Evolutionary conservation across 2,888 invertebrate genomes (phyloP), one percentile per base, ranked within the genome.

Genomic region (Eupithecia vulgata): DNA sequence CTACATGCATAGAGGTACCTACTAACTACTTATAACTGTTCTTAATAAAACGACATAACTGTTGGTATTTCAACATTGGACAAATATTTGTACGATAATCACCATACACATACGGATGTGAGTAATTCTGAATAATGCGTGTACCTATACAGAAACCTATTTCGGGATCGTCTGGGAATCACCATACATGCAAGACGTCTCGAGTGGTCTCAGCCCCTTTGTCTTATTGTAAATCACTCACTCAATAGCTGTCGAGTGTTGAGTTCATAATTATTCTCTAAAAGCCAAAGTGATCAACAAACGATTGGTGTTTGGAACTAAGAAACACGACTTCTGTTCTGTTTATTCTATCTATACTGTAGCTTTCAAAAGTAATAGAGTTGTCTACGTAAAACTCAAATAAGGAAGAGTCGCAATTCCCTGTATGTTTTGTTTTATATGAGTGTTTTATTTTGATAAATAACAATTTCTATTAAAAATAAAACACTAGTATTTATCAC

Each of bases 101-200:
- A 78, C 74, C 77, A 82, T 80, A 75, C 77, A 75, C 77, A 80
- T 80, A 81, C 69, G 15, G 40, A 15, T 21, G 81, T 91, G 91
- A 91, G 80, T 90, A 91, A 90, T 86, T 84, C 81, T 77, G 76
- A 82, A 81, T 83, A 81, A 81, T 82, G 83, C 81, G 82, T 82
- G 85, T 88, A 57, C 45, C 21, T 64, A 86, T 79, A 78, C 40
- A 40, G 37, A 25, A 40, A 65, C 78, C 81, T 91, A 91, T 93
- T 93, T 92, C 82, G 83, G 88, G 89, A 88, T 80, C 88, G 91
- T 92, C 91, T 92, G 90, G 86, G 87, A 88, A 90, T 90, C 87
- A 88, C 85, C 85, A 84, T 83, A 87, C 87, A 84, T 86, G 87
- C 86, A 83, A 81, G 81, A 84, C 77, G 85, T 82, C 81, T 80